Conservation (phyloP, 2,797 vertebrate genomes). For the Aselliscus stoliczkanus region DNA sequence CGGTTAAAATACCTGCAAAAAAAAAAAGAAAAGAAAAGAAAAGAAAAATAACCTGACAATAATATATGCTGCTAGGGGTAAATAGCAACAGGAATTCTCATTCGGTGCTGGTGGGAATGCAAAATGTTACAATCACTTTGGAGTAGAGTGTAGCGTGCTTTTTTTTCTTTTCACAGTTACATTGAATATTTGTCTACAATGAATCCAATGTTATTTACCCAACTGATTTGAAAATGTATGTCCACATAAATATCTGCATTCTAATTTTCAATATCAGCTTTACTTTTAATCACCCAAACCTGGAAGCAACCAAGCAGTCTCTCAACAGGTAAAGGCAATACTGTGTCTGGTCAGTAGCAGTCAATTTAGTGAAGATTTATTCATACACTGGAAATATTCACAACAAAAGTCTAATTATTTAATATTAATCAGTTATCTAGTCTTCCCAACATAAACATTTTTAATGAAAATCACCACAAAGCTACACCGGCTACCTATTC, state of each 20-base stretch:
- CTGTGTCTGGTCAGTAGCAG: not conserved
- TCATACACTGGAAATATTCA: not conserved
- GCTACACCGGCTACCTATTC: not conserved
- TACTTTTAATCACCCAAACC: not conserved
- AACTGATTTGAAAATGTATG: not conserved
- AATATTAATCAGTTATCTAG: not conserved
- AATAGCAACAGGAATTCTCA: not conserved
- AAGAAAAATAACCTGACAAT: not conserved
- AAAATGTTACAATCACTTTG: not conserved
- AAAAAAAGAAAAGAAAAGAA: not conserved
- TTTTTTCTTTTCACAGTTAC: not conserved
- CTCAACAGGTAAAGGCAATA: not conserved
- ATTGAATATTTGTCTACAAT: not conserved
- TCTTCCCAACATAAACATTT: not conserved
- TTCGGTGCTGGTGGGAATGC: not conserved
- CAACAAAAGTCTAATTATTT: not conserved
- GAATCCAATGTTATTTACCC: not conserved
- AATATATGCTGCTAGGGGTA: not conserved
- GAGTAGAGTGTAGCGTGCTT: not conserved
- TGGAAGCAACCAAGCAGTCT: not conserved
- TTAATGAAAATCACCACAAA: not conserved
- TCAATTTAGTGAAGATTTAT: not conserved
- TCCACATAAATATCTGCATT: not conserved
- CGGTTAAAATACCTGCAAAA: not conserved
- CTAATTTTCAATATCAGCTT: not conserved